phyloP scores from a whole-genome alignment of 2,888 invertebrate species.

The Lycophotia porphyrea region DNA sequence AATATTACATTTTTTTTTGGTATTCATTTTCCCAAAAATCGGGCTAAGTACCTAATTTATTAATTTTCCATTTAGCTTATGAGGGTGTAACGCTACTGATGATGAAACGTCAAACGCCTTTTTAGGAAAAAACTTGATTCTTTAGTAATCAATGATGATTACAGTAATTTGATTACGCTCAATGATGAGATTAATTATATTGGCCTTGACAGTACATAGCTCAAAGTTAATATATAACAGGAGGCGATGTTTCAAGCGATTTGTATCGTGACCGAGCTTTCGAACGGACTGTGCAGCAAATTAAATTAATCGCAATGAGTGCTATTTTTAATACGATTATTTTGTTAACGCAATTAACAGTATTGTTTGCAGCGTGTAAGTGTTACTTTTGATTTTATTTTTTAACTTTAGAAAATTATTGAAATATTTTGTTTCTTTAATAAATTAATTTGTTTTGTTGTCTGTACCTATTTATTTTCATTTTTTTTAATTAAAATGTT shows the following conservation, averaged over 20 bases:
- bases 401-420: not conserved
- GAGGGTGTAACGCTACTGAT: not conserved
- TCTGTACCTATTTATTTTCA: not conserved
- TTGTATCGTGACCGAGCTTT: conserved; percentile 70
- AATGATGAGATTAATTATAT: conserved; percentile 42
- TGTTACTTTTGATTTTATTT: conserved; percentile 44
- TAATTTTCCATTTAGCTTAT: not conserved
- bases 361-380: conserved; percentile 73
- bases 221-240: conserved; percentile 72
- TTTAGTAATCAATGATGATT: conserved; percentile 1
- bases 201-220: conserved; percentile 67
- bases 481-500: not conserved
- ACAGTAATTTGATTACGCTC: not conserved
- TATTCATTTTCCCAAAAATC: not conserved
- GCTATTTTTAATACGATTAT: conserved; percentile 64
- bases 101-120: not conserved
- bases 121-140: not conserved
- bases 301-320: conserved; percentile 68
- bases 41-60: not conserved
- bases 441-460: not conserved
- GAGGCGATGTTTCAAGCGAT: conserved; percentile 49
- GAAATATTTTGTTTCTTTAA: not conserved
- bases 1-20: not conserved
- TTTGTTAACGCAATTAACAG: conserved; percentile 66
- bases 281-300: conserved; percentile 58